phyloP scores from a whole-genome alignment of 2,797 vertebrate genomes.

The Alcedo atthis region DNA sequence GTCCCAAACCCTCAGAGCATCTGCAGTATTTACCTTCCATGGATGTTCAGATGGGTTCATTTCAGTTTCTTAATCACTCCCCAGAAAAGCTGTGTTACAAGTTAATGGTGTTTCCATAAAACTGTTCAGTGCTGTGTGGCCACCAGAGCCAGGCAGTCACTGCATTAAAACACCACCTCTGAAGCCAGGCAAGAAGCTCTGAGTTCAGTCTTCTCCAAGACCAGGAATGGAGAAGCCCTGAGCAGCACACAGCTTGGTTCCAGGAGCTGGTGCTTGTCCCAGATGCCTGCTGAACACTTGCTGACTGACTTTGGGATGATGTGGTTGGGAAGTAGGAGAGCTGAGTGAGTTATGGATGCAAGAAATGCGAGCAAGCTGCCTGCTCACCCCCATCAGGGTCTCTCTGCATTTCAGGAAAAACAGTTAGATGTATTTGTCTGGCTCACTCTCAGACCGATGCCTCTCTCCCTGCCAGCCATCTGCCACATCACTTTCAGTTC shows the following conservation, averaged over 20 bases:
- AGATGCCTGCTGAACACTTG: neutral
- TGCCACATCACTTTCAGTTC: constrained; percentile 33
- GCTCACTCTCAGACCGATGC: neutral
- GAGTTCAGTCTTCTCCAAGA: neutral
- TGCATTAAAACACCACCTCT: neutral
- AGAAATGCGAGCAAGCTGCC: neutral
- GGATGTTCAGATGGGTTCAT: neutral
- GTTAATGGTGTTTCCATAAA: neutral
- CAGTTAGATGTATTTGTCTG: constrained; percentile 21
- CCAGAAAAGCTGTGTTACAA: neutral
- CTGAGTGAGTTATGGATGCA: neutral
- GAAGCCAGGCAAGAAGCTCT: neutral
- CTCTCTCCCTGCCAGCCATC: constrained; percentile 44
- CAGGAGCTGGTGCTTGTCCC: neutral
- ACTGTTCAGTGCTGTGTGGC: neutral
- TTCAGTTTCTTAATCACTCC: constrained; percentile 24
- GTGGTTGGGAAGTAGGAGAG: neutral
- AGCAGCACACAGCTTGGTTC: neutral
- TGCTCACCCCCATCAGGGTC: neutral
- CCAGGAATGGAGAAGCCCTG: neutral
- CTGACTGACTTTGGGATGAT: neutral
- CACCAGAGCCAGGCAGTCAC: neutral
- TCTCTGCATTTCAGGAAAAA: constrained; percentile 17
- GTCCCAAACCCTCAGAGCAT: neutral
- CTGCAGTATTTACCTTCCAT: neutral